Conservation (phyloP, 2,797 vertebrate genomes). For the Chiroxiphia lanceolata region DNA sequence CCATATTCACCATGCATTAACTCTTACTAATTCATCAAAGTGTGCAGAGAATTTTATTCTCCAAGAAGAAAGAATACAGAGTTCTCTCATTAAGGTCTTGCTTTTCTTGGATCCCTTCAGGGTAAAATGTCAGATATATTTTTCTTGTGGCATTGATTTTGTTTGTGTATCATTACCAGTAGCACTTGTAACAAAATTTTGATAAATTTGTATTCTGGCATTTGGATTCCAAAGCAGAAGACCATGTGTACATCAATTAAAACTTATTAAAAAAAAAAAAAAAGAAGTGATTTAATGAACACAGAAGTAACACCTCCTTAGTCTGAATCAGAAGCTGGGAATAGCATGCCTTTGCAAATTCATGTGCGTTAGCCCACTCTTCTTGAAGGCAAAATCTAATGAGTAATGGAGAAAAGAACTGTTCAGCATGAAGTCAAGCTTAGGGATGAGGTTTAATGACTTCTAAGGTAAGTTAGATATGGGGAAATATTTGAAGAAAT, state of each 20-base stretch:
- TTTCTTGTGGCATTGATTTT: not conserved
- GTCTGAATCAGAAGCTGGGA: slow-evolving; percentile 31
- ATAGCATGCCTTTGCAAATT: slow-evolving; percentile 7
- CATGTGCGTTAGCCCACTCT: not conserved
- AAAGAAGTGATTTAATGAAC: not conserved
- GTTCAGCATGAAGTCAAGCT: not conserved
- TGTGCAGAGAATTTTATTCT: not conserved
- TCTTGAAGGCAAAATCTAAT: slow-evolving; percentile 17
- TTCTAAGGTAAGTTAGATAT: not conserved
- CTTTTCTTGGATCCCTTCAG: not conserved
- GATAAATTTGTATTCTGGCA: slow-evolving; percentile 1
- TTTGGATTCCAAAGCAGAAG: slow-evolving; percentile 1
- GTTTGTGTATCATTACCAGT: slow-evolving; percentile 33
- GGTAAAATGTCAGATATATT: not conserved
- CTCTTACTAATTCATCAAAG: not conserved
- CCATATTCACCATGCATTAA: not conserved
- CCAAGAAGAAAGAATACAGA: not conserved
- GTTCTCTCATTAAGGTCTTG: not conserved
- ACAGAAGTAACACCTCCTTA: slow-evolving; percentile 36
- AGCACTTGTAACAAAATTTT: not conserved
- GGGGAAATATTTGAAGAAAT: not conserved
- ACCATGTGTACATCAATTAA: not conserved
- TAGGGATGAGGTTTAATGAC: not conserved
- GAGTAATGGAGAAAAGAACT: not conserved
- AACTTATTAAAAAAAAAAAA: not conserved